Percentiles rank a stretch among this genome's conserved stretches.
Conservation (phyloP, 2,797 vertebrate species). For the Hirundo rustica region DNA sequence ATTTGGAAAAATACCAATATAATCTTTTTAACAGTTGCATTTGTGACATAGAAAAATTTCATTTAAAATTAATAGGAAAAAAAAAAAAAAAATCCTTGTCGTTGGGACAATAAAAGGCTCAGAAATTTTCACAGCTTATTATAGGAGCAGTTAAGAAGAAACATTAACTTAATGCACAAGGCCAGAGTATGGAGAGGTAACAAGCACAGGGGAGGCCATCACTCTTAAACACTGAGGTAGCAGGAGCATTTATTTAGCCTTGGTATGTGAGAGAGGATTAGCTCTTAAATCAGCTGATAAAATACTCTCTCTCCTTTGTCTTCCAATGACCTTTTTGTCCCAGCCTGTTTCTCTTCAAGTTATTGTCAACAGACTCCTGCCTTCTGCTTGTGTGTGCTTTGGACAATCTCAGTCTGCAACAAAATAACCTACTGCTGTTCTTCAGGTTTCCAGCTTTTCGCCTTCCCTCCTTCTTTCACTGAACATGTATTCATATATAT, state of each 20-base stretch:
- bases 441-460: neutral
- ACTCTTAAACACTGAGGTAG: neutral
- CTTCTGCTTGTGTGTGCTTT: neutral
- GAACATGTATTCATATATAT: neutral
- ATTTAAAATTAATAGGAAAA: neutral
- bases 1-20: neutral
- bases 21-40: neutral
- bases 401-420: neutral
- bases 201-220: neutral
- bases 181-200: neutral
- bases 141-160: neutral
- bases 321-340: conserved; percentile 5
- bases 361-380: neutral
- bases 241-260: conserved; percentile 2
- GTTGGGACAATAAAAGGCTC: neutral
- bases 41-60: neutral
- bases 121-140: neutral
- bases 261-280: neutral
- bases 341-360: neutral
- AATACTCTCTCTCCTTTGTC: neutral
- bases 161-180: neutral
- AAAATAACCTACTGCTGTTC: neutral
- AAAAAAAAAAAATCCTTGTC: neutral
- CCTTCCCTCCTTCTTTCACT: neutral
- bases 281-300: conserved; percentile 30